Evolutionary conservation across 2,888 invertebrate species (phyloP).

Genomic region (Thysanoteuthis rhombus): DNA sequence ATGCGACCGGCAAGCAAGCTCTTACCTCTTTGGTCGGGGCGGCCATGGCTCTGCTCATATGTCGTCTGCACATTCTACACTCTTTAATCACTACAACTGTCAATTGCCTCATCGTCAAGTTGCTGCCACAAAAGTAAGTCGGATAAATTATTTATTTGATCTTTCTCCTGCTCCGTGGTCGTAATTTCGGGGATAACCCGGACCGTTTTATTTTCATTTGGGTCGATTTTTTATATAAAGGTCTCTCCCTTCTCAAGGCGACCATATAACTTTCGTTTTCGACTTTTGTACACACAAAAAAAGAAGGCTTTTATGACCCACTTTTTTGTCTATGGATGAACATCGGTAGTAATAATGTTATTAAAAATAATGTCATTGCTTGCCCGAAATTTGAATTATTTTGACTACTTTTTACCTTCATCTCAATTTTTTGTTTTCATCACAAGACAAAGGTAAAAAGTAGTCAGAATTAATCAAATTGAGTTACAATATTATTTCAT

Average conservation of each 20-base stretch:
- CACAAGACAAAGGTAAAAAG: too few species aligned
- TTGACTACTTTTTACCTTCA: too few species aligned
- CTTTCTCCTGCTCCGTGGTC: not conserved
- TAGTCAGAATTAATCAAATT: too few species aligned
- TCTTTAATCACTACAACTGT: conserved; percentile 52
- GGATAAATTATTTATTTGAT: conserved; percentile 12
- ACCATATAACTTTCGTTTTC: not conserved
- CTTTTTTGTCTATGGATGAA: not conserved
- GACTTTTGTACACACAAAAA: not conserved
- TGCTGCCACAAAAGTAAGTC: conserved; percentile 33
- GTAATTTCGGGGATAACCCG: not conserved
- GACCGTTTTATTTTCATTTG: not conserved
- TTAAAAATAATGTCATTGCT: too few species aligned
- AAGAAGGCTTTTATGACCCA: not conserved
- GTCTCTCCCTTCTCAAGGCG: not conserved
- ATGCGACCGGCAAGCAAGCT: conserved; percentile 42
- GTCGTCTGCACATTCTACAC: conserved; percentile 53
- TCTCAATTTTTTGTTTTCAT: too few species aligned
- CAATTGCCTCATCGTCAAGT: conserved; percentile 53
- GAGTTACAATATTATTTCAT: too few species aligned
- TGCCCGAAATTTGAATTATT: too few species aligned
- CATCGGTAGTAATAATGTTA: not conserved
- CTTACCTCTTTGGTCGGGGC: conserved; percentile 48
- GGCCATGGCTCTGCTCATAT: conserved; percentile 46
- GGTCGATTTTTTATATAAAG: not conserved